phyloP scores from a whole-genome alignment of 2,797 vertebrate species.

The Sebastiscus albofasciatus region DNA sequence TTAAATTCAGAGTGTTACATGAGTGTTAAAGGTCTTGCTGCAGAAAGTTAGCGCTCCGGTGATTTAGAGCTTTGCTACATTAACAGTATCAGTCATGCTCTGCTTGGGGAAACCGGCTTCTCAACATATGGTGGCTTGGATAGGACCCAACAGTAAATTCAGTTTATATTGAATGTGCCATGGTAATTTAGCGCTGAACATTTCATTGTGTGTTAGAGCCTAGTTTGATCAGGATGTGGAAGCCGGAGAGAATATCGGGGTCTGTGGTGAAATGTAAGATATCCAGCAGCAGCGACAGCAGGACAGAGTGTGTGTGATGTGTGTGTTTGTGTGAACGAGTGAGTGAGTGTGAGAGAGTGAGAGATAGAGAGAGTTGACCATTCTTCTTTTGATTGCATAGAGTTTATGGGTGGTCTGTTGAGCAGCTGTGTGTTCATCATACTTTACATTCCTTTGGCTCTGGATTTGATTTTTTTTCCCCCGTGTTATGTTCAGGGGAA shows the following conservation, averaged over 20 bases:
- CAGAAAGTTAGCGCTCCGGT: constrained; percentile 50
- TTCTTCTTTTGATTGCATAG: constrained; percentile 7
- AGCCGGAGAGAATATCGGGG: constrained; percentile 34
- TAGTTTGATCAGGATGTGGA: constrained; percentile 68
- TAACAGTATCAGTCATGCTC: constrained; percentile 80
- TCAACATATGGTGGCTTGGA: constrained; percentile 78
- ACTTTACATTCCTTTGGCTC: constrained; percentile 47
- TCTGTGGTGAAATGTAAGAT: constrained; percentile 52
- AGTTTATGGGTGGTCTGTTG: constrained; percentile 40
- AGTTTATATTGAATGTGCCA: constrained; percentile 78
- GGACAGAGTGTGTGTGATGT: not conserved
- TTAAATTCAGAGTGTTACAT: constrained; percentile 55
- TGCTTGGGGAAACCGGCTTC: constrained; percentile 52
- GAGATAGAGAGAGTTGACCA: not conserved
- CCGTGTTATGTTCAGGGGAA: not conserved
- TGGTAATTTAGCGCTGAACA: constrained; percentile 74
- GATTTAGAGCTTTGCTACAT: constrained; percentile 79
- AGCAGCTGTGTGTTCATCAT: constrained; percentile 37
- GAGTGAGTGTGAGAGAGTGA: not conserved
- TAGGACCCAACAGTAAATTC: constrained; percentile 72
- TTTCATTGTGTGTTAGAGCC: constrained; percentile 70
- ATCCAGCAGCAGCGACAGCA: constrained; percentile 29
- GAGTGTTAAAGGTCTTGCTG: constrained; percentile 54
- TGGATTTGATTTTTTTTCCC: constrained; percentile 13
- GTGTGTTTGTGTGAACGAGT: not conserved